A percentile compares a stretch with the other conserved stretches of the same genome.
phyloP scores from a whole-genome alignment of 1,140 invertebrate genomes.

The Pissodes strobi region DNA sequence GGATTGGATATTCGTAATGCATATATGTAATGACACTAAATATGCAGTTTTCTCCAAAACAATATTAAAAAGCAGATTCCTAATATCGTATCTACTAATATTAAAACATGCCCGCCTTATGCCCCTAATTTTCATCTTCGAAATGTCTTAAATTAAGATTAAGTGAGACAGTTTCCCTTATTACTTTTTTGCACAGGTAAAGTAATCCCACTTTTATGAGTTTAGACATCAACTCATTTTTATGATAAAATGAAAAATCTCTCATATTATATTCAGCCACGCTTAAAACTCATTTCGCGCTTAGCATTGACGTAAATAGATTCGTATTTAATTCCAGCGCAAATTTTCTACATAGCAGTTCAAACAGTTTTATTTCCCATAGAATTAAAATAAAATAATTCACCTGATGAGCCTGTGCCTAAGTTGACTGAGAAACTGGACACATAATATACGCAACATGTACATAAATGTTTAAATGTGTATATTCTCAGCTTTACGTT shows the following conservation, averaged over 20 bases:
- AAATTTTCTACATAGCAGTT: not conserved
- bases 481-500: too few relatives aligned
- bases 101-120: too few relatives aligned
- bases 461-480: too few relatives aligned
- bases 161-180: constrained; percentile 6
- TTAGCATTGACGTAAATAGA: constrained; percentile 3
- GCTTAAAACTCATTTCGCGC: constrained; percentile 11
- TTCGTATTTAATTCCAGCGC: not conserved
- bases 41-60: too few relatives aligned
- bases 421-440: too few relatives aligned
- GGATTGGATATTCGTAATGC: too few relatives aligned
- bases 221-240: constrained; percentile 17
- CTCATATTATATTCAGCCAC: not conserved
- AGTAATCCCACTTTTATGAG: constrained; percentile 9
- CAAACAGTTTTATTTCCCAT: not conserved
- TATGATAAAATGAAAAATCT: constrained; percentile 13
- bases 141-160: not conserved
- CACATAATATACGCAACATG: too few relatives aligned
- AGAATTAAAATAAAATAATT: too few relatives aligned
- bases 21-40: too few relatives aligned
- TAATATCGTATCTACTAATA: too few relatives aligned
- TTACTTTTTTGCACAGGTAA: constrained; percentile 12
- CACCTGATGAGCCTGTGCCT: too few relatives aligned
- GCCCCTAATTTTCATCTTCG: not conserved
- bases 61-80: too few relatives aligned